phyloP scores from a whole-genome alignment of 1,140 invertebrate genomes.

The Rhopalosiphum maidis region DNA sequence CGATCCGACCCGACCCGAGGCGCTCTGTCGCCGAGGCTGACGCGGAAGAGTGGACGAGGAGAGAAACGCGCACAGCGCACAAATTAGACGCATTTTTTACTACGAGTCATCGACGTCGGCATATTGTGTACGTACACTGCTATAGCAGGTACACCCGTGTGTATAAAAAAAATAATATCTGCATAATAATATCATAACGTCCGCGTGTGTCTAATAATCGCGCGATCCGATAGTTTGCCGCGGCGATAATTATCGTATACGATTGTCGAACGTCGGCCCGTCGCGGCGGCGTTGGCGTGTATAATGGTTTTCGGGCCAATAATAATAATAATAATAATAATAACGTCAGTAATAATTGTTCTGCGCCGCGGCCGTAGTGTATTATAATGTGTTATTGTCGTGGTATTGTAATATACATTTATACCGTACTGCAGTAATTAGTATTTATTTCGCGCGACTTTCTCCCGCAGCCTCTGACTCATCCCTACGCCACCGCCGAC shows the following conservation, averaged over 20 bases:
- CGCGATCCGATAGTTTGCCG: not conserved
- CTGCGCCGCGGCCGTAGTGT: too few species aligned
- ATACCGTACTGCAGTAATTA: not conserved
- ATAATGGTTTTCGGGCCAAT: not conserved
- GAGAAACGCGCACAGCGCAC: constrained; percentile 19
- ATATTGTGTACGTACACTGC: not conserved
- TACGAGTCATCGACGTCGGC: constrained; percentile 27
- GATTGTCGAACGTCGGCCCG: not conserved
- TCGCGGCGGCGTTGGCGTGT: not conserved
- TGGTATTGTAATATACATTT: not conserved
- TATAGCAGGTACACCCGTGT: not conserved
- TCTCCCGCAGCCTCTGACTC: not conserved
- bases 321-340: not conserved
- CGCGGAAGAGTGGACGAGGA: not conserved
- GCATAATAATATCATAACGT: constrained; percentile 12
- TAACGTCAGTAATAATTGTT: not conserved
- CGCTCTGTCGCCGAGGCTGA: not conserved
- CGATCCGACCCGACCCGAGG: not conserved
- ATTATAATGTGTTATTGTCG: not conserved
- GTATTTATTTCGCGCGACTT: not conserved
- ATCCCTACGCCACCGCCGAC: not conserved
- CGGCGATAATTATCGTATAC: not conserved
- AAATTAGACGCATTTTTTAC: constrained; percentile 35
- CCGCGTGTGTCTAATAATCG: not conserved
- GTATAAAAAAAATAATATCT: not conserved